A percentile compares a stretch with the other conserved stretches of the same genome.
Conservation (phyloP, 1,140 invertebrate genomes). For the Tetragnatha versicolor region DNA sequence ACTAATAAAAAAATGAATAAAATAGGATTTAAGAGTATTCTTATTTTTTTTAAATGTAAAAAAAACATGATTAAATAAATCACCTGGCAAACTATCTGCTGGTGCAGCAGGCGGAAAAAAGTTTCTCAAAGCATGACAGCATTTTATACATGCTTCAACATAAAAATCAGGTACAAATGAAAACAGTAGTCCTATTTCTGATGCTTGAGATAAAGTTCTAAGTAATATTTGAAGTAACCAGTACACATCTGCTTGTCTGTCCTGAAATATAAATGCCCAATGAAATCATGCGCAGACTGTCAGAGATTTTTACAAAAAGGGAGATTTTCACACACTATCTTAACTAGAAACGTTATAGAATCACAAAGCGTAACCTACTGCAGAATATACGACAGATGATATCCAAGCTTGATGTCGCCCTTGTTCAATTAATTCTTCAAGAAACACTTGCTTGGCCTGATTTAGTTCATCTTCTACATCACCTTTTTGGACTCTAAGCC, state of each 20-base stretch:
- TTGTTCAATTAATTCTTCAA: constrained; percentile 69
- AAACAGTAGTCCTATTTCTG: constrained; percentile 73
- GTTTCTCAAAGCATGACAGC: constrained; percentile 69
- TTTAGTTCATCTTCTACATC: constrained; percentile 66
- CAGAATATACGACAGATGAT: constrained; percentile 70
- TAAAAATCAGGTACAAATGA: constrained; percentile 84
- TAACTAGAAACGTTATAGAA: no score
- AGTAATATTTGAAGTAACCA: constrained; percentile 72
- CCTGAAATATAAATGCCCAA: constrained; percentile 58
- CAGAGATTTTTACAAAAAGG: no score
- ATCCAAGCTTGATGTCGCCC: constrained; percentile 73
- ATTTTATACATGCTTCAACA: constrained; percentile 76
- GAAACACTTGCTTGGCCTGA: constrained; percentile 67
- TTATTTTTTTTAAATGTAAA: background rate
- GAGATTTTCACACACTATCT: no score
- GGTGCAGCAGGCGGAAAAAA: constrained; percentile 67
- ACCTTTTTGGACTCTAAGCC: constrained; percentile 57
- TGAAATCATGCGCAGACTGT: background rate
- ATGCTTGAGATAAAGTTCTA: constrained; percentile 69
- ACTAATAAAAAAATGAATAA: background rate
- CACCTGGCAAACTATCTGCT: constrained; percentile 69
- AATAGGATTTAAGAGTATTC: no score
- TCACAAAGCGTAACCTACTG: constrained; percentile 60
- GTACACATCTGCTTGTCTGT: constrained; percentile 69
- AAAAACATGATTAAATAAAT: constrained; percentile 34